Base-by-base conservation (phyloP, 1,140 invertebrate genomes). In the Psix sp. region DNA sequence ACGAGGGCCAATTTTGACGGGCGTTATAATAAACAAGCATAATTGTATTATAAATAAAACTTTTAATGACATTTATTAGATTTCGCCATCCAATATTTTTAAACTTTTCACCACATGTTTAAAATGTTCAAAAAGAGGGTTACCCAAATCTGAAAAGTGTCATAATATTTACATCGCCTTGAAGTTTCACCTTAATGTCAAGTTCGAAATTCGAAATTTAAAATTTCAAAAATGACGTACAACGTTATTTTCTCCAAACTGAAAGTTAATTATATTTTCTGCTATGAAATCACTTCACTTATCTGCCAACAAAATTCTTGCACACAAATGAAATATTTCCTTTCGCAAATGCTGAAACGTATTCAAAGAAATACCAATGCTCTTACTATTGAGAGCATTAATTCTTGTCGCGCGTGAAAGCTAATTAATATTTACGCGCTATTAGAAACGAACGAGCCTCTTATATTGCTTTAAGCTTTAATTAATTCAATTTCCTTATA, bases 401-500 rank as follows among this genome's bases (percentile, higher is more conserved):
- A 80, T 80, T 77, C 74, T 76, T 63, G 77, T 74, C 73, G 72
- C 57, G 54, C 46, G 59, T 43, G 60, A 74, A 74, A 77, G 79
- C 72, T 82, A 82, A 82, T 82, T 78, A 80, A 80, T 80, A 82
- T 82, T 82, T 79, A 78, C 74, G 77, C 70, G 68, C 60, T 73
- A 40, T 36, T 65, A 49, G 66, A 70, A 74, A 80, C 72, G 74
- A 80, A 76, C 75, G 76, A 77, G 52, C 68, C 49, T 68, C 76
- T 77, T 79, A 77, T 72, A 73, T 62, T 75, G 74, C 75, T 67
- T 35, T 36, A 52, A 59, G 71, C 80, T 77, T 79, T 80, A 81
- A 82, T 82, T 80, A 80, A 82, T 82, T 81, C 76, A 82, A 80
- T 80, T 82, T 79, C 77, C 78, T 62, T 56, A 78, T n/a, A 79